A percentile compares a stretch with the other conserved stretches of the same genome.
Conservation (phyloP, 92 coral and sea anemone genomes). For the Virgularia gustaviana region DNA sequence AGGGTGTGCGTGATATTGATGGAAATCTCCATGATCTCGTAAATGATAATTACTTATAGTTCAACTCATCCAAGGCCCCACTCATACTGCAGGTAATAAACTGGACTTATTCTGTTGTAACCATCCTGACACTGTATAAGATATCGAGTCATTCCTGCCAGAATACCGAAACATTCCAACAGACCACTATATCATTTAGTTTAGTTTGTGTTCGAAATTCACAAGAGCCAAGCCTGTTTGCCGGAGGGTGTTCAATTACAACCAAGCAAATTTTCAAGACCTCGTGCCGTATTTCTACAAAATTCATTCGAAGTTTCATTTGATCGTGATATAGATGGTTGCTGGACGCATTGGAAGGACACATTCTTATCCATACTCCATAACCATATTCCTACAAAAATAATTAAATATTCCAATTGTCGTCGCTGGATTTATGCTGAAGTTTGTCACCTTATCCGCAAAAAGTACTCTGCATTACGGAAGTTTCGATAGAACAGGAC, state of each 20-base stretch:
- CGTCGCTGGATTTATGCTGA: conserved; percentile 6
- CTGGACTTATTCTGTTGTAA: conserved; percentile 10
- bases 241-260: not conserved
- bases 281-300: not conserved
- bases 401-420: conserved; percentile 2
- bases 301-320: not conserved
- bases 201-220: not conserved
- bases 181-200: conserved; percentile 4
- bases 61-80: not conserved
- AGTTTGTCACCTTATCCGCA: conserved; percentile 6
- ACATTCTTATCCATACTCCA: not conserved
- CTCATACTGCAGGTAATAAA: not conserved
- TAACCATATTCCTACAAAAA: conserved; percentile 4
- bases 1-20: not conserved
- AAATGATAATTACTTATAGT: not conserved
- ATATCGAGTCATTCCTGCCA: not conserved
- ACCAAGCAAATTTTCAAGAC: not conserved
- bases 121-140: not conserved
- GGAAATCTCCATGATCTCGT: conserved; percentile 1
- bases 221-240: not conserved
- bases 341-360: conserved; percentile 15
- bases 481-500: conserved; percentile 5
- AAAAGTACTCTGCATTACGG: not conserved
- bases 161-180: conserved; percentile 3
- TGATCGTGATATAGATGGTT: not conserved